Conservation (phyloP, 1,140 invertebrate genomes). For the Neoseiulus cucumeris region DNA sequence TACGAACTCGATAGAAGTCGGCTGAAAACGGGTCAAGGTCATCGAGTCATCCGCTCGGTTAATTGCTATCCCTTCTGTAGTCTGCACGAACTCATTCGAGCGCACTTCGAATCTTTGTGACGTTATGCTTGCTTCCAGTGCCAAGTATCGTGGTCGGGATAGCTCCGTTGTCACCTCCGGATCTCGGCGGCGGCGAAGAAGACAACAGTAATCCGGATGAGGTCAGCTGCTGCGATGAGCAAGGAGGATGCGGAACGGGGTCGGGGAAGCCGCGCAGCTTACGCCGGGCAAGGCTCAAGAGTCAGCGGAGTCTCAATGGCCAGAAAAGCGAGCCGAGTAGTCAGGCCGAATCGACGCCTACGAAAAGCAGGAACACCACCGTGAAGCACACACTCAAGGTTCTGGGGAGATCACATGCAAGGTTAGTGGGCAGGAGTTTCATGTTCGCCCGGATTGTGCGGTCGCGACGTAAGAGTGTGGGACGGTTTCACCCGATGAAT, state of each 20-base stretch:
- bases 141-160: constrained; percentile 5
- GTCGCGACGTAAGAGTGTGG: no score
- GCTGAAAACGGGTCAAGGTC: no score
- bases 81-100: no score
- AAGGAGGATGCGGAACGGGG: not conserved
- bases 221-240: not conserved
- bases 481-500: no score
- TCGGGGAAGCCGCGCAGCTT: not conserved
- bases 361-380: not conserved
- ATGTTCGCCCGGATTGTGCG: no score
- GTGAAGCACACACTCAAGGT: constrained; percentile 8
- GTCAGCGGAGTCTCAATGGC: not conserved
- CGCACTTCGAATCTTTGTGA: no score
- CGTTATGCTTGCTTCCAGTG: not conserved
- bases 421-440: not conserved
- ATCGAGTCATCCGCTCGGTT: no score
- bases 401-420: constrained; percentile 3
- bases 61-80: no score
- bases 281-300: not conserved
- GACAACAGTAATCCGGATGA: not conserved
- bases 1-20: no score
- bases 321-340: not conserved
- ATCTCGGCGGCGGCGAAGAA: not conserved
- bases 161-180: not conserved
- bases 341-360: not conserved